Conservation (phyloP, 2,888 invertebrate genomes). For the Sesia apiformis region DNA sequence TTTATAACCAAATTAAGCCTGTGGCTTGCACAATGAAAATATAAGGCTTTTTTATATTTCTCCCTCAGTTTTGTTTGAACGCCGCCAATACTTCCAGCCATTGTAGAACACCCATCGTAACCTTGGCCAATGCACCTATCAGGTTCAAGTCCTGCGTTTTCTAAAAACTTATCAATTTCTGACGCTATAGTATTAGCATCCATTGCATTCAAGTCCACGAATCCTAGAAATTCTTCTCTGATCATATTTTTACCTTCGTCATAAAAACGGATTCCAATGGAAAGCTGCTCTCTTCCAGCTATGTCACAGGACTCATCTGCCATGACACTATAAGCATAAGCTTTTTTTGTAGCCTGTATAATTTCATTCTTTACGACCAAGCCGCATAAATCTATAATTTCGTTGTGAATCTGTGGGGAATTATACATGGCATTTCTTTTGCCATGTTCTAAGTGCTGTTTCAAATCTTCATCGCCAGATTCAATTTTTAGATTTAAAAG, state of each 20-base stretch:
- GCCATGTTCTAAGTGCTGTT: slow-evolving; percentile 2
- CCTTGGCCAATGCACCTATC: slow-evolving; percentile 13
- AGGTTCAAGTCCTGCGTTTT: neutral
- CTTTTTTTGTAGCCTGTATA: slow-evolving; percentile 4
- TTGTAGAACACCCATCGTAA: slow-evolving; percentile 16
- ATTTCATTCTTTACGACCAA: slow-evolving; percentile 8
- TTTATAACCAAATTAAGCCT: slow-evolving; percentile 16
- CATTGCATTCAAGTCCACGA: slow-evolving; percentile 4
- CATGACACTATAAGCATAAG: slow-evolving; percentile 13
- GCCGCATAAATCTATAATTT: slow-evolving; percentile 13
- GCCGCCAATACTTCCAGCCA: slow-evolving; percentile 10
- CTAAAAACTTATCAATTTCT: slow-evolving; percentile 7
- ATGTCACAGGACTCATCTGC: slow-evolving; percentile 23
- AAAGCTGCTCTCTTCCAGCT: slow-evolving; percentile 21
- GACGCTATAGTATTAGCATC: slow-evolving; percentile 7
- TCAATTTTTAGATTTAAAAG: neutral
- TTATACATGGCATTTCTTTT: slow-evolving; percentile 3
- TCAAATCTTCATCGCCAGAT: slow-evolving; percentile 7
- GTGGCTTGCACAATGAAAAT: slow-evolving; percentile 14
- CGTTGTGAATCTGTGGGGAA: slow-evolving; percentile 3
- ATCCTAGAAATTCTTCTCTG: neutral
- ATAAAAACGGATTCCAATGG: slow-evolving; percentile 16
- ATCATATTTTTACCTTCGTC: too few relatives aligned
- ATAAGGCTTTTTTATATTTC: slow-evolving; percentile 4
- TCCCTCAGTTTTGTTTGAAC: slow-evolving; percentile 1